Evolutionary conservation across 1,140 invertebrate species (phyloP).

Genomic region (Triops cancriformis): DNA sequence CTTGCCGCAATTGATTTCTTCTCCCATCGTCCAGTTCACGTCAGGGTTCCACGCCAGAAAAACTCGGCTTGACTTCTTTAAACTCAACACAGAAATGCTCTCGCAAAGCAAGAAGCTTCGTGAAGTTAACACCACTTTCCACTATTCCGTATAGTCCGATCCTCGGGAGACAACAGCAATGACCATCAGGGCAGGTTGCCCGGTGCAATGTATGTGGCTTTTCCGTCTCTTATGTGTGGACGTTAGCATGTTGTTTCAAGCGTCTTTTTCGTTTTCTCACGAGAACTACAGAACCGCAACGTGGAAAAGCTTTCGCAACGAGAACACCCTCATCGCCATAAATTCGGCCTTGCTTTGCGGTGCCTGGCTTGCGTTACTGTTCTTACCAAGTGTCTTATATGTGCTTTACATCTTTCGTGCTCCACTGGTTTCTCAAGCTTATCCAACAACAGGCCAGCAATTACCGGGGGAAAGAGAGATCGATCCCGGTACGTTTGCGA

Average conservation of each 20-base stretch:
- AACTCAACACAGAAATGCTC: background rate
- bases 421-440: background rate
- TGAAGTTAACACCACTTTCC: background rate
- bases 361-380: too few relatives aligned
- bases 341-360: background rate
- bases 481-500: background rate
- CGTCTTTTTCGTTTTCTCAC: background rate
- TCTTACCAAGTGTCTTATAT: background rate
- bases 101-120: background rate
- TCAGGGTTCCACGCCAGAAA: too few relatives aligned
- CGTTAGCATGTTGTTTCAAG: background rate
- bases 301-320: constrained; percentile 1
- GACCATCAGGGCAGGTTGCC: background rate
- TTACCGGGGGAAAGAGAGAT: background rate
- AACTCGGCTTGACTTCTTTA: too few relatives aligned
- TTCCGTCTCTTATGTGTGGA: background rate
- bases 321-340: background rate
- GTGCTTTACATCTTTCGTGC: background rate
- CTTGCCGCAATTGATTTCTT: too few relatives aligned
- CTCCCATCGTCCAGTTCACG: too few relatives aligned
- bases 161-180: background rate
- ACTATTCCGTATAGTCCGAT: background rate
- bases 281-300: background rate
- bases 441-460: background rate
- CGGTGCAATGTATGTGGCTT: background rate